A percentile compares a stretch with the other conserved stretches of the same genome.
Conservation (phyloP, 2,113 vertebrate species). For the Recurvirostra avosetta region DNA sequence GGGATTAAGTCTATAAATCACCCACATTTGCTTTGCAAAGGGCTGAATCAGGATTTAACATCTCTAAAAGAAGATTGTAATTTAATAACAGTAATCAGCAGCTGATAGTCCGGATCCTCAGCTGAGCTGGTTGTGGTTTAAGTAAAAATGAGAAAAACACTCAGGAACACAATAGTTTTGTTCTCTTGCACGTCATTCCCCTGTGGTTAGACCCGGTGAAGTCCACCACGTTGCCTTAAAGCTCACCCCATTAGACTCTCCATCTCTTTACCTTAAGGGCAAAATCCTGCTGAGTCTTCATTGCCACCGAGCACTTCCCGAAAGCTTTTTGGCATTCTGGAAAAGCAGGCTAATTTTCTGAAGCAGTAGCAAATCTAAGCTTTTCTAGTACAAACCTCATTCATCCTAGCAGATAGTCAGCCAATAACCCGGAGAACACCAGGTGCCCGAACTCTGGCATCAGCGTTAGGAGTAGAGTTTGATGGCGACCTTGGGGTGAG, state of each 20-base stretch:
- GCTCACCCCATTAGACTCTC: not conserved
- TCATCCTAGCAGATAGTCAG: not conserved
- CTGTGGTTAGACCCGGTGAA: not conserved
- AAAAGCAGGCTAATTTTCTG: not conserved
- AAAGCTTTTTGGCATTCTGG: not conserved
- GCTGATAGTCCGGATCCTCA: not conserved
- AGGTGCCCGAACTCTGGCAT: not conserved
- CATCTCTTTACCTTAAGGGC: not conserved
- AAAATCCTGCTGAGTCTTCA: not conserved
- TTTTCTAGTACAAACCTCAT: not conserved
- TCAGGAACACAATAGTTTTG: not conserved
- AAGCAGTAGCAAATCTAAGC: not conserved
- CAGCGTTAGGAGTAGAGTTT: not conserved
- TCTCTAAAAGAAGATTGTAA: not conserved
- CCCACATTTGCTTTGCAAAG: not conserved
- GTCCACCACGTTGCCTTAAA: not conserved
- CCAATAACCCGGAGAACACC: not conserved
- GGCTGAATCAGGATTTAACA: not conserved
- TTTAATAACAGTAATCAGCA: not conserved
- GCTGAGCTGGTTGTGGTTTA: not conserved
- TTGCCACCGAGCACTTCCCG: not conserved
- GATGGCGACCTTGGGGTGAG: rapidly evolving
- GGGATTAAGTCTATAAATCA: not conserved
- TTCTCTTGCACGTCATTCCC: rapidly evolving
- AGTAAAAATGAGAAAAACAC: not conserved